Base-by-base conservation (phyloP, 2,113 vertebrate species). In the Charina bottae region DNA sequence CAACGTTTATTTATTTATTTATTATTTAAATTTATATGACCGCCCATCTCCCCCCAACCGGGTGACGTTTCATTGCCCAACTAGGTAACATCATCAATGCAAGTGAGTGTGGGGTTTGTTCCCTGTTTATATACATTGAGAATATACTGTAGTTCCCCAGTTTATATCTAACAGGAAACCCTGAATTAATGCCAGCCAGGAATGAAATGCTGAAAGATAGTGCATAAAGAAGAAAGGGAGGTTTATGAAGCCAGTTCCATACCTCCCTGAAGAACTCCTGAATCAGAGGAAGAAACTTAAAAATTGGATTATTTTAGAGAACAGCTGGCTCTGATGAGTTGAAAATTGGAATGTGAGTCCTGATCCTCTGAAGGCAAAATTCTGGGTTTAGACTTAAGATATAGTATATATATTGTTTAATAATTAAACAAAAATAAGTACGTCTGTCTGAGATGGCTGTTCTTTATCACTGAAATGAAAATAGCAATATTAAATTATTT, bases 401-500 rank as follows among this genome's bases (percentile, higher is more conserved):
- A 78, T 78, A 19, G 2, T 33, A 19, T 37, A 19, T 37, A 78
- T 78, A 86, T 2, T 53, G 53, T 78, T 13, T 12, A 68, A 24
- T 53, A n/a, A 54, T 85, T 58, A 68, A 0, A 42, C 60, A 49
- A 56, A 21, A 23, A n/a, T 85, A 83, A 89, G 64, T 42, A 26
- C 23, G 26, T 2, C 11, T 56, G n/a, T 21, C 37, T 60, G n/a
- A 62, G 59, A 78, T 78, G 13, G 37, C 15, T 64, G 59, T 62
- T 28, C 0, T 7, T 0, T 1, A 42, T 88, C 4, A 33, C 83
- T 19, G 68, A 83, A 90, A 92, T 1, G 53, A 92, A 91, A 28
- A n/a, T 12, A 5, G 15, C 0, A 49, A 12, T 0, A 10, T 42
- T 1, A 26, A 1, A 6, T 1, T 4, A 13, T 28, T 21, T 13